A percentile compares a stretch with the other conserved stretches of the same genome.
phyloP scores from a whole-genome alignment of 2,888 invertebrate species.

The Lycia hirtaria region DNA sequence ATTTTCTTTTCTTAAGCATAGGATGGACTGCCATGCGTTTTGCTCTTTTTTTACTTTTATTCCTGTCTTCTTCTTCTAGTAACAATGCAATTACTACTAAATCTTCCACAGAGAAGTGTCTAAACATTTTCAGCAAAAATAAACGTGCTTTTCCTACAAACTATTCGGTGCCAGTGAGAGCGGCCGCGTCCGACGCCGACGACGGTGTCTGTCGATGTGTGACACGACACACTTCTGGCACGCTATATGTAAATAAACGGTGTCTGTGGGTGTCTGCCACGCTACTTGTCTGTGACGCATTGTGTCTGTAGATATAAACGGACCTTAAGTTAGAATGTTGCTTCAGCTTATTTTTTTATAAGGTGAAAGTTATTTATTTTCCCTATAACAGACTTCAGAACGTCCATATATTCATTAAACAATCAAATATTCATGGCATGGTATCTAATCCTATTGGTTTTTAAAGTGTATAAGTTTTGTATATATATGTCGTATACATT shows the following conservation, averaged over 20 bases:
- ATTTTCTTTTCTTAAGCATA: conserved; percentile 32
- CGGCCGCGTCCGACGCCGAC: conserved; percentile 31
- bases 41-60: conserved; percentile 33
- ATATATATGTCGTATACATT: too few species aligned
- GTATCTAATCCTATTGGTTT: too few species aligned
- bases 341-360: too few species aligned
- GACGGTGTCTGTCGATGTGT: conserved; percentile 36
- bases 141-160: conserved; percentile 14
- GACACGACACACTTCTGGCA: background rate
- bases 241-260: background rate
- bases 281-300: too few species aligned
- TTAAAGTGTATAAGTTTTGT: too few species aligned
- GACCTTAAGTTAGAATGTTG: too few species aligned
- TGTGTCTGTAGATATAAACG: conserved; percentile 20
- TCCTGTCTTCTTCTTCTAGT: conserved; percentile 33
- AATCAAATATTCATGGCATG: too few species aligned
- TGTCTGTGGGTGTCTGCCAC: conserved; percentile 9
- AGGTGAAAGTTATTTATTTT: too few species aligned
- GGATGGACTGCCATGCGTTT: conserved; percentile 31
- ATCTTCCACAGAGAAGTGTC: conserved; percentile 34
- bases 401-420: too few species aligned
- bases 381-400: too few species aligned
- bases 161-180: conserved; percentile 34
- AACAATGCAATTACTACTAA: conserved; percentile 34
- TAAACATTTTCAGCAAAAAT: conserved; percentile 31